A percentile compares a stretch with the other conserved stretches of the same genome.
Conservation (phyloP, 2,797 vertebrate species). For the Tapera naevia region DNA sequence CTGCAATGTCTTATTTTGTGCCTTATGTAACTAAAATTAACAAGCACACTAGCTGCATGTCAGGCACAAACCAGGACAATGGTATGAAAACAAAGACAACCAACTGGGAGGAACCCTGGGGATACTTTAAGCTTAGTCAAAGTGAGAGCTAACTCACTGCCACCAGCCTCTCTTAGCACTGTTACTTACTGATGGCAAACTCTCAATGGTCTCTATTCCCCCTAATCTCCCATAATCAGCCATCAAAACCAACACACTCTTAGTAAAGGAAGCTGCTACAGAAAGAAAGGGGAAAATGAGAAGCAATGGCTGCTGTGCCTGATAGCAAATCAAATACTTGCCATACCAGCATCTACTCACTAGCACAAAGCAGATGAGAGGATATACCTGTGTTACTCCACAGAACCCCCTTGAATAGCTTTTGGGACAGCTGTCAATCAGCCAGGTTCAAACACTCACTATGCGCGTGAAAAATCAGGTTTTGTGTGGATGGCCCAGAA, state of each 20-base stretch:
- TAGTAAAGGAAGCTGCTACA: background rate
- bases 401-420: background rate
- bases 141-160: background rate
- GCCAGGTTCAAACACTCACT: background rate
- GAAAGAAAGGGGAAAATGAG: background rate
- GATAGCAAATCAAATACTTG: background rate
- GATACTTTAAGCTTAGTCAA: background rate
- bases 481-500: background rate
- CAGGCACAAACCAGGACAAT: background rate
- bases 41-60: background rate
- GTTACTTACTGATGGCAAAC: background rate
- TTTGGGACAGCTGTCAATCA: slow-evolving; percentile 37
- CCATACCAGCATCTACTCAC: background rate
- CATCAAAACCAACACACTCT: background rate
- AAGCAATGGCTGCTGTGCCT: background rate
- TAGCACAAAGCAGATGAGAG: background rate
- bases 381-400: background rate
- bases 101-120: background rate
- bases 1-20: background rate
- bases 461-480: background rate
- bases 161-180: background rate
- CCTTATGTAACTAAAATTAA: background rate
- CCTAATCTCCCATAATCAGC: background rate
- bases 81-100: background rate
- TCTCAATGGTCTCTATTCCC: background rate